These are phyloP conservation scores for Scelioninae gen. 1 DNA, from an alignment of 2,888 invertebrate genomes.

Conservation along the genomic window DNA sequence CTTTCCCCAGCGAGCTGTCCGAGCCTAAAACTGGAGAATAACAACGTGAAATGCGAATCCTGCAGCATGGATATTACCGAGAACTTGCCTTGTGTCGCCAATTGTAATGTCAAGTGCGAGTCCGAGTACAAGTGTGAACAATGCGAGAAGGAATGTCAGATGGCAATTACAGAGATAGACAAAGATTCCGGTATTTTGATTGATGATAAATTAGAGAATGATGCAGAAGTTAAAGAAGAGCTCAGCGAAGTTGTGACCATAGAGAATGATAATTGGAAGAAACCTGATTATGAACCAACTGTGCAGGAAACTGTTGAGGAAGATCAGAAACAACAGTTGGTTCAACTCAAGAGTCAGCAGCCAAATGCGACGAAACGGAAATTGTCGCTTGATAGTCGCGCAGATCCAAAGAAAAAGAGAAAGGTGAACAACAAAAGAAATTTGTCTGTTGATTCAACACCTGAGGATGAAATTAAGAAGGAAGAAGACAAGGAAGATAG, in stretches of 20 bases:
- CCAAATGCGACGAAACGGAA: constrained; percentile 82
- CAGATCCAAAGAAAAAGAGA: constrained; percentile 68
- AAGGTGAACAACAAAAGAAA: constrained; percentile 47
- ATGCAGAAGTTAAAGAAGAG: constrained; percentile 84
- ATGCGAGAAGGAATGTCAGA: constrained; percentile 81
- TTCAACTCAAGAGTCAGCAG: constrained; percentile 38
- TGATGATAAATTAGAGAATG: constrained; percentile 81
- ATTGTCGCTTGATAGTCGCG: constrained; percentile 84
- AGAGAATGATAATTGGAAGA: constrained; percentile 84
- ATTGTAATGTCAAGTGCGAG: constrained; percentile 82
- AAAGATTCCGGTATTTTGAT: constrained; percentile 81
- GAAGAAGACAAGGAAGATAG: constrained; percentile 71
- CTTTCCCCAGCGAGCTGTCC: constrained; percentile 74
- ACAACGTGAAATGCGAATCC: constrained; percentile 83
- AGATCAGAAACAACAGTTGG: constrained; percentile 22
- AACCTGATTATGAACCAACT: constrained; percentile 82
- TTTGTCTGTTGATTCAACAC: constrained; percentile 13
- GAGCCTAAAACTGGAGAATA: constrained; percentile 81
- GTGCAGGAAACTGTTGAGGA: constrained; percentile 77
- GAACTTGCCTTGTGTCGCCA: constrained; percentile 77
- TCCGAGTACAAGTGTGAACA: constrained; percentile 82
- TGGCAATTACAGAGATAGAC: constrained; percentile 80
- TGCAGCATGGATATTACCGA: constrained; percentile 79
- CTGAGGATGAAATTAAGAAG: constrained; percentile 71
- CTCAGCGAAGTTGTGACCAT: constrained; percentile 86